Percentiles rank a stretch among this genome's conserved stretches.
These are phyloP conservation scores for Drosophila pseudoobscura DNA, from an alignment of 1,140 invertebrate species.

Conservation along the genomic window DNA sequence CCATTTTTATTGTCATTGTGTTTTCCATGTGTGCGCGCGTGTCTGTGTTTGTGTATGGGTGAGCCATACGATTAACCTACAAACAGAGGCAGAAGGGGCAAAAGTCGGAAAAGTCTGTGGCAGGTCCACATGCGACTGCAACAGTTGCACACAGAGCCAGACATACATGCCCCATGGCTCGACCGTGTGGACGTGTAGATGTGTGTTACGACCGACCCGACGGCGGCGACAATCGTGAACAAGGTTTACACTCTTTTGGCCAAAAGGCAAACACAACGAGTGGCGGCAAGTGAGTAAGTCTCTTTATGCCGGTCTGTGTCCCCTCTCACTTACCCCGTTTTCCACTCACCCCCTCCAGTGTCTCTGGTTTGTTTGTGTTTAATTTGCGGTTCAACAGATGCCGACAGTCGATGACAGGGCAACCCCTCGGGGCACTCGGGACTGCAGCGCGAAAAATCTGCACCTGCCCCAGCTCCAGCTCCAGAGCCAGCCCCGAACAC, in stretches of 20 bases:
- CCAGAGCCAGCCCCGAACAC: background rate
- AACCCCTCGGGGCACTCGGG: conserved; percentile 5
- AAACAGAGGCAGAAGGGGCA: conserved; percentile 24
- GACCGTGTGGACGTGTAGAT: conserved; percentile 5
- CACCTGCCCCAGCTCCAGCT: conserved; percentile 16
- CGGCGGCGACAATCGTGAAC: conserved; percentile 9
- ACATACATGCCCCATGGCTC: conserved; percentile 10
- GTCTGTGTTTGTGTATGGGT: conserved; percentile 13
- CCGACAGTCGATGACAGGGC: conserved; percentile 67
- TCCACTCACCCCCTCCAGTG: background rate
- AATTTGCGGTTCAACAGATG: conserved; percentile 68
- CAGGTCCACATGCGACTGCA: conserved; percentile 15
- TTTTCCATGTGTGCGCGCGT: conserved; percentile 23
- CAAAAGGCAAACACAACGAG: conserved; percentile 16
- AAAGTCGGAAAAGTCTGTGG: conserved; percentile 21
- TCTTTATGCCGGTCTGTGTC: too few relatives aligned
- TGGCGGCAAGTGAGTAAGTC: background rate
- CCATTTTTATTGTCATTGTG: conserved; percentile 35
- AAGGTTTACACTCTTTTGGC: conserved; percentile 19
- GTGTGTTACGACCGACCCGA: background rate
- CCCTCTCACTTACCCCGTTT: too few relatives aligned
- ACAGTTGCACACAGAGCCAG: conserved; percentile 10
- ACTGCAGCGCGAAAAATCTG: conserved; percentile 23
- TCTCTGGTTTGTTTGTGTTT: conserved; percentile 66
- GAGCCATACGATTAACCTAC: conserved; percentile 67